A percentile compares a stretch with the other conserved stretches of the same genome.
Conservation (phyloP, 2,888 invertebrate genomes). For the Nemapogon koenigi region DNA sequence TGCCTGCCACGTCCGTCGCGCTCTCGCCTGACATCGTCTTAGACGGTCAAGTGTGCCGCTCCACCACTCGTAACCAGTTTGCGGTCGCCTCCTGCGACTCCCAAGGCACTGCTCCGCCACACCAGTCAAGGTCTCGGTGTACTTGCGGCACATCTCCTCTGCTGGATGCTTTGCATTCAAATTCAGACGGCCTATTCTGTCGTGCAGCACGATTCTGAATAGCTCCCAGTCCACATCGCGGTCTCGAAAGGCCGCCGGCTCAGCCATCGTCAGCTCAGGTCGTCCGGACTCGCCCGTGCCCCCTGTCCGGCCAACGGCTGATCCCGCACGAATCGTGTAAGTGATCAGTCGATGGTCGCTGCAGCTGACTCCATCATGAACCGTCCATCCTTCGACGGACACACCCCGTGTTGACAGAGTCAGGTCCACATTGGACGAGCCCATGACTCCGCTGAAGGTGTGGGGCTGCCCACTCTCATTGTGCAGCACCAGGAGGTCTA, state of each 20-base stretch:
- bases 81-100: neutral
- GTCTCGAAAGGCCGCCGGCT: neutral
- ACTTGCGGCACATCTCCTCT: neutral
- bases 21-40: neutral
- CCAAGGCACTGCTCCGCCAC: conserved; percentile 13
- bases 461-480: neutral
- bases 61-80: conserved; percentile 17
- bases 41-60: conserved; percentile 7
- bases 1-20: conserved; percentile 15
- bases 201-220: neutral
- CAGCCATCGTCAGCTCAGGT: no score
- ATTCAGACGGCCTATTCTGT: neutral
- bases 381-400: neutral
- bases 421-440: conserved; percentile 3
- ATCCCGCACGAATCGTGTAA: neutral
- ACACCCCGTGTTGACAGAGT: conserved; percentile 6
- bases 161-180: conserved; percentile 3
- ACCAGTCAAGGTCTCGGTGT: neutral
- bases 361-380: neutral
- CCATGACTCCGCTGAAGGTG: neutral
- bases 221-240: neutral
- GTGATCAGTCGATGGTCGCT: conserved; percentile 4
- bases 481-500: neutral
- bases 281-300: no score
- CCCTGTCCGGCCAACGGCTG: no score